Conservation (phyloP, 2,888 invertebrate species). For the Rosalia funebris region DNA sequence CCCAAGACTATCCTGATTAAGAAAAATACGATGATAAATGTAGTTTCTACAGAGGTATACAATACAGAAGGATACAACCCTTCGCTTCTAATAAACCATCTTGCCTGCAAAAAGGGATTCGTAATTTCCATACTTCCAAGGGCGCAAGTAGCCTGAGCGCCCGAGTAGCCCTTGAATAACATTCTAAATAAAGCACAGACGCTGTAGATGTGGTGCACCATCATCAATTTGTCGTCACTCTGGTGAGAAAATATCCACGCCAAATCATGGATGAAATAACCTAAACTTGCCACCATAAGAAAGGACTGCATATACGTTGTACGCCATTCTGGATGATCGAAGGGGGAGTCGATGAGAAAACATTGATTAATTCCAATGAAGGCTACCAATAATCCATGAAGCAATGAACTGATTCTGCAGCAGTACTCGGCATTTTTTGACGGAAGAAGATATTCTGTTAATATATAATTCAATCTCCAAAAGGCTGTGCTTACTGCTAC, state of each 20-base stretch:
- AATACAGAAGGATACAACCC: constrained; percentile 65
- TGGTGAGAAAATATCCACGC: constrained; percentile 62
- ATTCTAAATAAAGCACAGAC: constrained; percentile 66
- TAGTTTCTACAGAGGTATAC: constrained; percentile 65
- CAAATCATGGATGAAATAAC: constrained; percentile 72
- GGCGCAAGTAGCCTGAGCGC: constrained; percentile 68
- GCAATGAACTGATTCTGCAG: constrained; percentile 51
- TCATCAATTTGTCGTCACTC: constrained; percentile 62
- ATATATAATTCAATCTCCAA: constrained; percentile 51
- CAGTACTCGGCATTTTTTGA: constrained; percentile 52
- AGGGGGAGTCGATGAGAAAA: constrained; percentile 55
- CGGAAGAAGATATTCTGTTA: constrained; percentile 35
- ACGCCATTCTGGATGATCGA: constrained; percentile 53
- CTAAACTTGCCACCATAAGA: constrained; percentile 69
- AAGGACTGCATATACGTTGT: constrained; percentile 53
- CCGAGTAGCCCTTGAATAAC: constrained; percentile 65
- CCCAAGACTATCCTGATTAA: constrained; percentile 67
- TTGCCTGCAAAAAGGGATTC: constrained; percentile 70
- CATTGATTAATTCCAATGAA: constrained; percentile 57
- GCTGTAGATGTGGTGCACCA: constrained; percentile 68
- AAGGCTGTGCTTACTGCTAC: constrained; percentile 39
- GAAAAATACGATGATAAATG: constrained; percentile 67
- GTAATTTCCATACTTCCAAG: constrained; percentile 71
- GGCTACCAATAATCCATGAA: constrained; percentile 55
- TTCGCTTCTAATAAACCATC: constrained; percentile 70